A percentile compares a stretch with the other conserved stretches of the same genome.
These are phyloP conservation scores for Lycopodina hypogea DNA, from an alignment of 37 sponge, comb jelly and placozoan genomes.

Conservation along the genomic window DNA sequence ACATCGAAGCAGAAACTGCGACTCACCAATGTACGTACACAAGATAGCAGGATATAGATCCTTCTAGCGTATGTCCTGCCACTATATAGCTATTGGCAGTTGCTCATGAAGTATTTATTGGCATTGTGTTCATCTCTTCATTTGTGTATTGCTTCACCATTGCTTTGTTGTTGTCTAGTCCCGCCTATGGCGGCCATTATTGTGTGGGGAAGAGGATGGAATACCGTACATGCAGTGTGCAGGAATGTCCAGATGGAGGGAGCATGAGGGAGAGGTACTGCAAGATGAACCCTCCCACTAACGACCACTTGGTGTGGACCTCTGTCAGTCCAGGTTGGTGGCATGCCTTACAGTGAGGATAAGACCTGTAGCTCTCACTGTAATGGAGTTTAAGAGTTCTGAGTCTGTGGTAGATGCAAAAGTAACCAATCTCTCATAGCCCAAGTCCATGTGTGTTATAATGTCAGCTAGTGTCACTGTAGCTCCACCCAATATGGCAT, in stretches of 20 bases:
- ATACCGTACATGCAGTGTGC: constrained; percentile 32
- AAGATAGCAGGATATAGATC: neutral
- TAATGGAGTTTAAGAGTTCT: no score
- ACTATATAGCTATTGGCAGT: no score
- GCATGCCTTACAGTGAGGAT: no score
- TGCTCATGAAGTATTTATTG: no score
- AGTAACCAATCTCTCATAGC: no score
- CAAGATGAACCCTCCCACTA: constrained; percentile 14
- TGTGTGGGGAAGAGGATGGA: constrained; percentile 29
- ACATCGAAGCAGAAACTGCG: constrained; percentile 27
- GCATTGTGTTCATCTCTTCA: no score
- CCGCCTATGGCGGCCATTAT: constrained; percentile 50
- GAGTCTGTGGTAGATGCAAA: no score
- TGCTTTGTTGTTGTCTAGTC: constrained; percentile 35
- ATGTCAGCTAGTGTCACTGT: neutral
- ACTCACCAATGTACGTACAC: constrained; percentile 55
- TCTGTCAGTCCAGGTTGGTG: constrained; percentile 28
- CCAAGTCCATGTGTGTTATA: neutral
- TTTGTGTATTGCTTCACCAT: no score
- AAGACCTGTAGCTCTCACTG: no score
- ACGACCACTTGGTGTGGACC: constrained; percentile 5
- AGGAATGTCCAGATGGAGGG: constrained; percentile 3
- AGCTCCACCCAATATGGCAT: no score
- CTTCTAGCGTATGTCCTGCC: neutral
- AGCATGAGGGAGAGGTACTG: constrained; percentile 25